Evolutionary conservation across 2,888 invertebrate genomes (phyloP).

Genomic region (Standfussiana lucernea): DNA sequence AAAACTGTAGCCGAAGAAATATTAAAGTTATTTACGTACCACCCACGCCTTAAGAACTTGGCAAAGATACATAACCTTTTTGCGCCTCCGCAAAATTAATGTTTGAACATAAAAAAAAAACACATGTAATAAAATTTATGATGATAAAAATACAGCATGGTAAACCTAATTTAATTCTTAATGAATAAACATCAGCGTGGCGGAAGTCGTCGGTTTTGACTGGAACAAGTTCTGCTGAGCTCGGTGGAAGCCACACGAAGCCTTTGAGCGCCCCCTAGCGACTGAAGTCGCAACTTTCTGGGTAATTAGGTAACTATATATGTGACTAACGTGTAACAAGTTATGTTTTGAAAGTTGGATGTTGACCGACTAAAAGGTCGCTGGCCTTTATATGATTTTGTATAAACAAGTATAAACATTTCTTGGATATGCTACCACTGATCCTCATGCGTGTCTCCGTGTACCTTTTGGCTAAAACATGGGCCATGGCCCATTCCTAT

Average conservation of each 20-base stretch:
- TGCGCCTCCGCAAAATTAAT: constrained; percentile 61
- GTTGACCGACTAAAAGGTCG: neutral
- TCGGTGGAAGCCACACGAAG: constrained; percentile 40
- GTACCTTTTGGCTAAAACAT: neutral
- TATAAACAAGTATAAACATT: neutral
- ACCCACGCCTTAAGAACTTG: constrained; percentile 51
- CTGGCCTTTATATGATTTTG: neutral
- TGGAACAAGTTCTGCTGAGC: constrained; percentile 48
- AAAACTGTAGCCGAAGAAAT: constrained; percentile 59
- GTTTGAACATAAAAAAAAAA: constrained; percentile 57
- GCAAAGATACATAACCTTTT: constrained; percentile 60
- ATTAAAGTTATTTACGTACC: constrained; percentile 62
- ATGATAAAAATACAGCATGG: constrained; percentile 53
- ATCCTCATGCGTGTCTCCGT: neutral
- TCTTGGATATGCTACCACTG: neutral
- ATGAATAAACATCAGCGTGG: constrained; percentile 65
- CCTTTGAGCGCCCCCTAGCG: constrained; percentile 57
- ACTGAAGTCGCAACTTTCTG: constrained; percentile 49
- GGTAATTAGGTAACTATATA: constrained; percentile 56
- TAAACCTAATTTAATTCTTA: constrained; percentile 63
- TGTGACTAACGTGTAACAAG: constrained; percentile 26
- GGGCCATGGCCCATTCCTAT: neutral
- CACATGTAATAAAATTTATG: constrained; percentile 50
- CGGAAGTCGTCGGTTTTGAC: constrained; percentile 53
- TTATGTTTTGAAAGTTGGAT: constrained; percentile 8